Evolutionary conservation across 2,113 vertebrate species (phyloP).

Genomic region (Climacteris rufus): DNA sequence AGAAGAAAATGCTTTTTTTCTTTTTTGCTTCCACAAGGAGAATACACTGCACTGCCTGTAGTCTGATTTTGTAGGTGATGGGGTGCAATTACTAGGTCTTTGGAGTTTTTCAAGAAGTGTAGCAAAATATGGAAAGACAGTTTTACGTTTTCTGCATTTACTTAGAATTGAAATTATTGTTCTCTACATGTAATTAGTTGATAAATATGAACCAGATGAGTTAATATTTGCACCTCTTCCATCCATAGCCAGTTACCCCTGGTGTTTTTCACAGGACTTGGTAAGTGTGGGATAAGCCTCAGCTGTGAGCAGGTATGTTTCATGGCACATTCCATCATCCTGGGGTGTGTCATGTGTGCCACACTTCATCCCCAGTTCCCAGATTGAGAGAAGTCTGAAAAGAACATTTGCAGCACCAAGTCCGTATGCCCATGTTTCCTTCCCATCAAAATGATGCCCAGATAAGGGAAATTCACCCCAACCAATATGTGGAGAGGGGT

Average conservation of each 20-base stretch:
- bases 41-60: not conserved
- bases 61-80: not conserved
- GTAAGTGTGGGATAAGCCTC: not conserved
- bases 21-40: not conserved
- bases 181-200: not conserved
- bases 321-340: not conserved
- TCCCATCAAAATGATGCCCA: not conserved
- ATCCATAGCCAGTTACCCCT: not conserved
- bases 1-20: not conserved
- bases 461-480: not conserved
- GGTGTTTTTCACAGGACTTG: not conserved
- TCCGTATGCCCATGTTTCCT: not conserved
- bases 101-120: not conserved
- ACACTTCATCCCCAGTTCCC: not conserved
- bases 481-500: rapidly evolving
- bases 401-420: not conserved
- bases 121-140: not conserved
- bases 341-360: no score
- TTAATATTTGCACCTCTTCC: not conserved
- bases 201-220: not conserved
- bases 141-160: not conserved
- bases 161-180: not conserved
- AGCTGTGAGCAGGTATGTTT: not conserved
- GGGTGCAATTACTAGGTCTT: not conserved
- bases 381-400: not conserved